Conservation (phyloP, 2,113 vertebrate species). For the Speoplatyrhinus poulsoni region DNA sequence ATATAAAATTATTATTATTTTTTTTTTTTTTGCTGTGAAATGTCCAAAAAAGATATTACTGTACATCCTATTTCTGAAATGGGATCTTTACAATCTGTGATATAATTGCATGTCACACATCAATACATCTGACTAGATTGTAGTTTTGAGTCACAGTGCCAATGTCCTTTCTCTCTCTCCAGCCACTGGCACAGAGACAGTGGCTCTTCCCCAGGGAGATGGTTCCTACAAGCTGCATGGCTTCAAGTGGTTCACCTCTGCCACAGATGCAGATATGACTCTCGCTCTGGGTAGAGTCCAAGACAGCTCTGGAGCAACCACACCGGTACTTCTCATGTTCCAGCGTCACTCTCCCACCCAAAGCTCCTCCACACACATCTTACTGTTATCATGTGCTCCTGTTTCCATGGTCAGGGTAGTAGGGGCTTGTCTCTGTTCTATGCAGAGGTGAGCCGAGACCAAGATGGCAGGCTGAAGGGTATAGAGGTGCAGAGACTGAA, state of each 20-base stretch:
- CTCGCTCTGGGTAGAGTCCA: conserved; percentile 81
- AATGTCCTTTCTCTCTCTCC: conserved; percentile 11
- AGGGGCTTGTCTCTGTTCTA: conserved; percentile 85
- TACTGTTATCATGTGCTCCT: background rate
- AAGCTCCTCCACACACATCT: background rate
- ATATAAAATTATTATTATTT: too few species aligned
- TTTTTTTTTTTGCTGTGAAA: too few species aligned
- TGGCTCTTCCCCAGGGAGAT: conserved; percentile 79
- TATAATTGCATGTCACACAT: too few species aligned
- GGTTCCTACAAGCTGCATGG: conserved; percentile 81
- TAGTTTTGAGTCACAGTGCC: too few species aligned
- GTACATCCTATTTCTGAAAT: too few species aligned
- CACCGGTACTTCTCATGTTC: conserved; percentile 49
- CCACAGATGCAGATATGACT: conserved; percentile 84
- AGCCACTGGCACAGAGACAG: conserved; percentile 81
- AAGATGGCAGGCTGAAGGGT: conserved; percentile 75
- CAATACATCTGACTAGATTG: too few species aligned
- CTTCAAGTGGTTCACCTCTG: conserved; percentile 89
- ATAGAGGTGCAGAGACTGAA: conserved; percentile 86
- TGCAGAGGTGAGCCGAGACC: conserved; percentile 71
- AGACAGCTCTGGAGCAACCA: conserved; percentile 71
- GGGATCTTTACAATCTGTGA: too few species aligned
- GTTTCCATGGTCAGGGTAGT: conserved; percentile 72
- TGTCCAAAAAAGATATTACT: too few species aligned
- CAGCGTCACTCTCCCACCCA: background rate